These are phyloP conservation scores for Lycaena phlaeas DNA, from an alignment of 2,888 invertebrate species.

Conservation along the genomic window DNA sequence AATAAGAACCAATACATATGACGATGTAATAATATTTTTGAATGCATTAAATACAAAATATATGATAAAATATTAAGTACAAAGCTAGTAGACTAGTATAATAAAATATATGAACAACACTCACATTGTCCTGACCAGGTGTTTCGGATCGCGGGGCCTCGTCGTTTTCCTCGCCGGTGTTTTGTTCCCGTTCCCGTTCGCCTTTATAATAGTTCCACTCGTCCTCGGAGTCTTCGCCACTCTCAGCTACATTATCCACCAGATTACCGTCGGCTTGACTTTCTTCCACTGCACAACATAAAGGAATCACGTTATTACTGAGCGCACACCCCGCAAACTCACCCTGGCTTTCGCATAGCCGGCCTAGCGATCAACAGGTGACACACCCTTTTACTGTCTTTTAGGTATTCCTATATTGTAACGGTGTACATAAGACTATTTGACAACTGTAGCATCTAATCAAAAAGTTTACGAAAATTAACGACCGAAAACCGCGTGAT, in stretches of 20 bases:
- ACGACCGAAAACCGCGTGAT: conserved; percentile 30
- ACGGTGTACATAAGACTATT: not conserved
- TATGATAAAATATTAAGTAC: too few species aligned
- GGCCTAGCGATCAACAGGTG: conserved; percentile 15
- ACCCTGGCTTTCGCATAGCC: conserved; percentile 10
- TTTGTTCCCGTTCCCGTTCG: conserved; percentile 75
- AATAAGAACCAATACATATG: too few species aligned
- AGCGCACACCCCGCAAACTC: conserved; percentile 35
- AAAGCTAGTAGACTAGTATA: too few species aligned
- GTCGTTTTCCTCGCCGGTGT: conserved; percentile 73
- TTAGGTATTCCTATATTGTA: not conserved
- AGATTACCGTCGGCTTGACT: conserved; percentile 65
- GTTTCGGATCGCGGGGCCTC: conserved; percentile 62
- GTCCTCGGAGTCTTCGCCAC: conserved; percentile 86
- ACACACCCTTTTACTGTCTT: conserved; percentile 4
- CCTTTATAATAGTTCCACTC: conserved; percentile 90
- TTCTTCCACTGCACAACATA: conserved; percentile 52
- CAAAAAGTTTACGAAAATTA: conserved; percentile 26
- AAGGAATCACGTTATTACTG: conserved; percentile 29
- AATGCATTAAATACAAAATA: too few species aligned
- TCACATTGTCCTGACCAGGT: conserved; percentile 63
- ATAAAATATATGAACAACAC: too few species aligned
- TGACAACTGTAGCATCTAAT: not conserved
- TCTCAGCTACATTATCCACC: conserved; percentile 83
- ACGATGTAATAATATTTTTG: too few species aligned